Conservation (phyloP, 1,140 invertebrate species). For the silkworm (Bombyx mori) region DNA sequence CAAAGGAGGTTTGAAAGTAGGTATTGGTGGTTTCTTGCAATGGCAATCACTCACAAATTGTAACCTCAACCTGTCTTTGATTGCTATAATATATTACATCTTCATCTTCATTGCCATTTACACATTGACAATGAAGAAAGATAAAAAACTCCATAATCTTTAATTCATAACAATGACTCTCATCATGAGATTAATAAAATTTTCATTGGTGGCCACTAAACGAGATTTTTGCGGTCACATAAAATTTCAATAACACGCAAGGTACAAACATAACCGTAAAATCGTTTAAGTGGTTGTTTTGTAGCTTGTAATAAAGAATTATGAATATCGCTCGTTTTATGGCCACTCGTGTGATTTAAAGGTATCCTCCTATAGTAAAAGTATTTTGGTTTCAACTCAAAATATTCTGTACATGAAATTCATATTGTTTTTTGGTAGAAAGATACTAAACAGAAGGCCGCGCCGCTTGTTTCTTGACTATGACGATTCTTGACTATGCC, state of each 20-base stretch:
- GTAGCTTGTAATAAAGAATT: constrained; percentile 18
- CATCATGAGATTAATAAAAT: constrained; percentile 25
- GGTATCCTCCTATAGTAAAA: constrained; percentile 3
- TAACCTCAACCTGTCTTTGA: too few species aligned
- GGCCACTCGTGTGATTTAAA: constrained; percentile 11
- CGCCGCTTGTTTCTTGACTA: too few species aligned
- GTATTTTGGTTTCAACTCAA: too few species aligned
- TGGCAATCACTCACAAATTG: too few species aligned
- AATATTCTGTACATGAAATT: too few species aligned
- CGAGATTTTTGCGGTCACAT: constrained; percentile 16
- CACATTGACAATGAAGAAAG: background rate
- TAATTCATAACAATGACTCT: constrained; percentile 6
- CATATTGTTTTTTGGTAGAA: too few species aligned
- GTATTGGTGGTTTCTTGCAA: too few species aligned
- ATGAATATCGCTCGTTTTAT: constrained; percentile 14
- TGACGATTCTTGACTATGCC: too few species aligned
- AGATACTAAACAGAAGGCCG: too few species aligned
- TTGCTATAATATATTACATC: too few species aligned
- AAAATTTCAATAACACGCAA: constrained; percentile 19
- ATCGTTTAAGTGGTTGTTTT: constrained; percentile 18
- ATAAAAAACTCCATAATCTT: background rate
- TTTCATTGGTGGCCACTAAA: constrained; percentile 24
- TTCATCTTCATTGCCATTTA: background rate
- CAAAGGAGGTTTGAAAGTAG: too few species aligned
- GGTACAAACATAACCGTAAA: constrained; percentile 14